These are phyloP conservation scores for Pangasianodon gigas DNA, from an alignment of 2,113 vertebrate genomes.

Conservation along the genomic window DNA sequence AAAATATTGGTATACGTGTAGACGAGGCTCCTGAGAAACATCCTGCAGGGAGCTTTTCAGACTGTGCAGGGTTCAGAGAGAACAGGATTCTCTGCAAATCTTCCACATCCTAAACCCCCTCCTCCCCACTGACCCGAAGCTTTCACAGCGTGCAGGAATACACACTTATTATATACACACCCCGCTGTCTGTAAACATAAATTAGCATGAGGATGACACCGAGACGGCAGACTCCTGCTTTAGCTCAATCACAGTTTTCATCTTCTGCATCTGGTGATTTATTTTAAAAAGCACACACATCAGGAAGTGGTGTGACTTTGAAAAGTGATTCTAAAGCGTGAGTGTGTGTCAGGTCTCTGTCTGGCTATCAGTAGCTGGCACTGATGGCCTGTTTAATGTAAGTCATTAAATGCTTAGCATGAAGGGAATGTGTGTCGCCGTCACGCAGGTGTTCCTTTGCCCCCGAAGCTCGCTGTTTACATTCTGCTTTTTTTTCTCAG, in stretches of 20 bases:
- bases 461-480: conserved; percentile 52
- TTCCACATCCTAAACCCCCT: conserved; percentile 30
- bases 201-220: conserved; percentile 42
- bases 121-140: conserved; percentile 19
- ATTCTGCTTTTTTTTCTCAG: conserved; percentile 37
- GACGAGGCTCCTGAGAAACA: not conserved
- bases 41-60: conserved; percentile 24
- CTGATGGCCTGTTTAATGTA: conserved; percentile 44
- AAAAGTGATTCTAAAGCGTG: conserved; percentile 31
- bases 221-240: conserved; percentile 5
- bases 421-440: conserved; percentile 33
- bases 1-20: not conserved
- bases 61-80: conserved; percentile 31
- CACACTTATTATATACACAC: conserved; percentile 48
- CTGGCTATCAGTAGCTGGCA: conserved; percentile 28
- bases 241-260: conserved; percentile 13
- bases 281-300: conserved; percentile 13
- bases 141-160: conserved; percentile 37
- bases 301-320: conserved; percentile 33
- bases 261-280: conserved; percentile 3
- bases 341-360: conserved; percentile 21
- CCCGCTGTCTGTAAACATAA: conserved; percentile 46
- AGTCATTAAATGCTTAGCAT: conserved; percentile 47
- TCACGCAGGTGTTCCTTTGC: conserved; percentile 43
- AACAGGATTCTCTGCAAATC: conserved; percentile 40